These are phyloP conservation scores for Anguilla marmorata DNA, from an alignment of 2,797 vertebrate species.

Conservation along the genomic window DNA sequence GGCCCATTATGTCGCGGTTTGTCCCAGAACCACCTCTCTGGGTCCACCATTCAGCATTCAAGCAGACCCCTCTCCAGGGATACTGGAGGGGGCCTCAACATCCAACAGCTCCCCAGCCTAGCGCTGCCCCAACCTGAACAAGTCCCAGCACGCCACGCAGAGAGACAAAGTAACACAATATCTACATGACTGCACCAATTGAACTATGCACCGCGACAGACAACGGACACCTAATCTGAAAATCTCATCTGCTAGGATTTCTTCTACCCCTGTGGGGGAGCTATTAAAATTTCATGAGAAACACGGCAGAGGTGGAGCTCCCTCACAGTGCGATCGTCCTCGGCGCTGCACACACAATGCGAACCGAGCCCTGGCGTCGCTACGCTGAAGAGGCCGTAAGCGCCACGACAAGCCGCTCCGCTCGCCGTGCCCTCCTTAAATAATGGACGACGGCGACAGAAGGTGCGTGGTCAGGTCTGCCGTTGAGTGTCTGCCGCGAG, in stretches of 20 bases:
- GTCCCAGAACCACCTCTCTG: not conserved
- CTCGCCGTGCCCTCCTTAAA: not conserved
- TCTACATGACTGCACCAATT: not conserved
- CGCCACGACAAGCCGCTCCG: not conserved
- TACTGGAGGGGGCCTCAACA: not conserved
- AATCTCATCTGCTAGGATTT: not conserved
- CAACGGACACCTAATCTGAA: not conserved
- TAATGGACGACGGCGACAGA: not conserved
- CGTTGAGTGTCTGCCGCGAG: slow-evolving; percentile 21
- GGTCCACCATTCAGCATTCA: not conserved
- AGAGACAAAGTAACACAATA: not conserved
- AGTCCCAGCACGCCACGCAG: not conserved
- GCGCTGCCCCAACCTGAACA: not conserved
- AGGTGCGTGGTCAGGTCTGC: slow-evolving; percentile 19
- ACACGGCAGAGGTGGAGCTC: not conserved
- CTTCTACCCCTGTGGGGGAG: not conserved
- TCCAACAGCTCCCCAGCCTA: not conserved
- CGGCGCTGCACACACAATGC: not conserved
- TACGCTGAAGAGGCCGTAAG: not conserved
- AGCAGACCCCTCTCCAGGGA: not conserved
- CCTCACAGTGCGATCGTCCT: not conserved
- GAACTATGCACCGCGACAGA: not conserved
- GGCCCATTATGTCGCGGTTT: not conserved
- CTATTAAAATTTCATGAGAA: not conserved
- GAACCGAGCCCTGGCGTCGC: not conserved